Conservation (phyloP, 2,888 invertebrate genomes). For the Drosophila mimica region DNA sequence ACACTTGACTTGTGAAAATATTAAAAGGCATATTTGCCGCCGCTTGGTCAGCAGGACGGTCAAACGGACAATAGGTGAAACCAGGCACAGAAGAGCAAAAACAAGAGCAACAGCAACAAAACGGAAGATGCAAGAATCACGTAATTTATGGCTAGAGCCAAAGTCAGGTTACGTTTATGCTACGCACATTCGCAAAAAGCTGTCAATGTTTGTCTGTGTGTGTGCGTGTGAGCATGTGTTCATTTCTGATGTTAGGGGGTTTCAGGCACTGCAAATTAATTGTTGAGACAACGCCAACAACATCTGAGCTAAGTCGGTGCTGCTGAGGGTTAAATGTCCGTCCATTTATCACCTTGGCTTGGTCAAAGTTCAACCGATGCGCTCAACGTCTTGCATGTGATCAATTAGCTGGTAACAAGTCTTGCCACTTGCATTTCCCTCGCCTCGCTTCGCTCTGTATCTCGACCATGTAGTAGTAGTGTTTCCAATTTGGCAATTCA, state of each 20-base stretch:
- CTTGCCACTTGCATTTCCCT: slow-evolving; percentile 23
- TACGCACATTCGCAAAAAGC: slow-evolving; percentile 31
- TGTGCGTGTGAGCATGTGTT: slow-evolving; percentile 11
- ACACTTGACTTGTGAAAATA: slow-evolving; percentile 68
- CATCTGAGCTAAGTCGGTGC: slow-evolving; percentile 18
- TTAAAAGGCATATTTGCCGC: slow-evolving; percentile 72
- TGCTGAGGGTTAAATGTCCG: slow-evolving; percentile 53
- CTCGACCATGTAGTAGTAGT: neutral
- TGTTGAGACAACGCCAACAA: slow-evolving; percentile 65
- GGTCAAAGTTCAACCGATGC: slow-evolving; percentile 56
- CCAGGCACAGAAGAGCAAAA: slow-evolving; percentile 10
- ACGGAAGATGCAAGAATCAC: slow-evolving; percentile 46
- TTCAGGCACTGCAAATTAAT: slow-evolving; percentile 65
- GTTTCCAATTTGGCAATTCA: neutral
- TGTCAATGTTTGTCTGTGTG: slow-evolving; percentile 36
- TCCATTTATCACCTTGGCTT: slow-evolving; percentile 63
- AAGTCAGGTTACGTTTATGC: slow-evolving; percentile 32
- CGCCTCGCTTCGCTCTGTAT: neutral
- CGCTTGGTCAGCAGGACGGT: slow-evolving; percentile 66
- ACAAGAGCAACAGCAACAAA: slow-evolving; percentile 52
- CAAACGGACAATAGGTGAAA: slow-evolving; percentile 28
- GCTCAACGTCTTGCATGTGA: slow-evolving; percentile 24
- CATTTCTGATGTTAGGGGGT: neutral
- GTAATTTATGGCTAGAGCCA: slow-evolving; percentile 55
- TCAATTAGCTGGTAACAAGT: slow-evolving; percentile 40